Base-by-base conservation (phyloP, 2,888 invertebrate genomes). In the Psylliodes chrysocephalus region DNA sequence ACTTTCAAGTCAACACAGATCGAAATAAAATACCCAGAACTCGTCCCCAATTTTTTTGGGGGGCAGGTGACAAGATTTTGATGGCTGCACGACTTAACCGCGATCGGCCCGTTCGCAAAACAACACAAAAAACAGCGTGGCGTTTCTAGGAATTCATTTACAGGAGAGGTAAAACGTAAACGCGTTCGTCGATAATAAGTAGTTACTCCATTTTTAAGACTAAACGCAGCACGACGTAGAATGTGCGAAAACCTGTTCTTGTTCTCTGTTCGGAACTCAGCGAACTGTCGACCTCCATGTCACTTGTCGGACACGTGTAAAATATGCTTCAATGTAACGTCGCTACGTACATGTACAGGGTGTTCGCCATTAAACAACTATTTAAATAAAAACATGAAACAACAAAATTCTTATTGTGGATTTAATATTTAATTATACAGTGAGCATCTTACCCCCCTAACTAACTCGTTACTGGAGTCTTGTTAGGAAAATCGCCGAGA, bases 251-350 rank as follows among this genome's bases (percentile, higher is more conserved):
- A 54, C 54, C 54, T 22, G 54, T 54, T 54, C 28, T n/a, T 12
- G 35, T 22, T 22, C 22, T 0, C 12, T n/a, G n/a, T 53, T 53
- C 25, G 40, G 40, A 28, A 28, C 54, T 42, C 30, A 12, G 10
- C 35, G 35, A 5, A 12, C 35, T 35, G 12, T 35, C 14, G 54
- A 42, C 53, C 47, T 14, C 47, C 38, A 53, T 53, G 53, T 54
- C 54, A 54, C 54, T 54, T 54, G 42, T 54, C 42, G 18, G 40
- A 54, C 54, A 54, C 40, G 17, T 54, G 54, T 42, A 42, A 40
- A 54, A 12, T 40, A 35, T 25, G 53, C n/a, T n/a, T n/a, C n/a
- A 38, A 12, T 38, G 19, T 22, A 53, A 53, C n/a, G 53, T 42
- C 14, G 35, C n/a, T n/a, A n/a, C 35, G 14, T 14, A 35, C 22